Base-by-base conservation (phyloP, 2,888 invertebrate species). In the Netelia inedita region DNA sequence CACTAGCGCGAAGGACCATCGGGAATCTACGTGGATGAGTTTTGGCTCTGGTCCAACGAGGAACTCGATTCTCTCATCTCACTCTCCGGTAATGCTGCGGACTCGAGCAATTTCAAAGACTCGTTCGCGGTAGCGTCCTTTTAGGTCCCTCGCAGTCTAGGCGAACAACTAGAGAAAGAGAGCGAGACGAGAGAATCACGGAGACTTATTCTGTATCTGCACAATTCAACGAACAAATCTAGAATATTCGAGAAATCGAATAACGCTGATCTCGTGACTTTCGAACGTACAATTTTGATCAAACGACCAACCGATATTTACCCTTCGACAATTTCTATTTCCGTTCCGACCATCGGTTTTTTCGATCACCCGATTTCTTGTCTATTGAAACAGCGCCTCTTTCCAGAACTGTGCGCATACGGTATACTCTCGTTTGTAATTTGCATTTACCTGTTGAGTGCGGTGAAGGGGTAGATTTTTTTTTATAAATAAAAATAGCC, bases 21-120 rank as follows among this genome's bases (percentile, higher is more conserved):
- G 71, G 65, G 59, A 43, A 80, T 71, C 69, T 79, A 83, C 74
- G 85, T 53, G 84, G 83, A 86, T 46, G 59, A 85, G 71, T 81
- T 83, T 78, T 87, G 88, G 87, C 87, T 55, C 11, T 3, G 65
- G 43, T 87, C 87, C 87, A 88, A 82, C 80, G 78, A 73, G 74
- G 61, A 87, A 87, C 82, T 83, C 81, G 80, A 86, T 85, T 85
- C 79, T 78, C 72, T 65, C 57, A 43, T 74, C 75, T 50, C 71
- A 68, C 68, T 23, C 68, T 76, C 53, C 69, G 73, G 78, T 65
- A 82, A 85, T 80, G 53, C 61, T 69, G 79, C 79, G 76, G 78
- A 78, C 83, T 83, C 82, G 82, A 75, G 82, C 85, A 82, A 88
- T 87, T 88, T 83, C 79, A 76, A 79, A 86, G 59, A 74, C 65